Conservation (phyloP, 2,888 invertebrate genomes). For the Dermolepida albohirtum region DNA sequence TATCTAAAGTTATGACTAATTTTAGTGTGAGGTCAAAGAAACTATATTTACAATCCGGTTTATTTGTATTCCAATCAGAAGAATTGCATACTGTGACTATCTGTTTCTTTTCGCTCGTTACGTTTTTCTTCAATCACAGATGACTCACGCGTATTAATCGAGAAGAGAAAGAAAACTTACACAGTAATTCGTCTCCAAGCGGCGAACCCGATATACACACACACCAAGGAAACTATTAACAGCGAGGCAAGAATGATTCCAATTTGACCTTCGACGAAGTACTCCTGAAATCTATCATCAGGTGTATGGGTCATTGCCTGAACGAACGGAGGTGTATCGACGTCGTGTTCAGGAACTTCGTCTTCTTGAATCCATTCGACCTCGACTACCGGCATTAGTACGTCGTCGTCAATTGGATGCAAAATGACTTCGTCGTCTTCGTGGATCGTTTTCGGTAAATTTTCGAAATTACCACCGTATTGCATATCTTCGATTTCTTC, state of each 20-base stretch:
- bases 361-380: constrained; percentile 39
- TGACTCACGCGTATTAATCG: constrained; percentile 1
- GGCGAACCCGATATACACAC: constrained; percentile 11
- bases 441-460: constrained; percentile 15
- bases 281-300: neutral
- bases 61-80: neutral
- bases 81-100: neutral
- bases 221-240: constrained; percentile 4
- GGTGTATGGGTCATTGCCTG: constrained; percentile 16
- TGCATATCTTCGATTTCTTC: constrained; percentile 16
- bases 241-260: constrained; percentile 10
- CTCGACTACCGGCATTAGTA: constrained; percentile 10
- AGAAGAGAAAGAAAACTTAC: constrained; percentile 9
- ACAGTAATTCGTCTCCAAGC: constrained; percentile 26
- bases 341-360: constrained; percentile 2
- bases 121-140: neutral
- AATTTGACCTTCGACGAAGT: constrained; percentile 11
- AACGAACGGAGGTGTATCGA: constrained; percentile 2
- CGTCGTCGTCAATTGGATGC: constrained; percentile 25
- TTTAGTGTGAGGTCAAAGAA: no score
- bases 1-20: no score
- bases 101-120: neutral
- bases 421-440: constrained; percentile 18
- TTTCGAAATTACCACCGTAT: constrained; percentile 12
- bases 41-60: constrained; percentile 15